Percentiles rank a stretch among this genome's conserved stretches.
Conservation (phyloP, 2,888 invertebrate species). For the Amphipyra berbera region DNA sequence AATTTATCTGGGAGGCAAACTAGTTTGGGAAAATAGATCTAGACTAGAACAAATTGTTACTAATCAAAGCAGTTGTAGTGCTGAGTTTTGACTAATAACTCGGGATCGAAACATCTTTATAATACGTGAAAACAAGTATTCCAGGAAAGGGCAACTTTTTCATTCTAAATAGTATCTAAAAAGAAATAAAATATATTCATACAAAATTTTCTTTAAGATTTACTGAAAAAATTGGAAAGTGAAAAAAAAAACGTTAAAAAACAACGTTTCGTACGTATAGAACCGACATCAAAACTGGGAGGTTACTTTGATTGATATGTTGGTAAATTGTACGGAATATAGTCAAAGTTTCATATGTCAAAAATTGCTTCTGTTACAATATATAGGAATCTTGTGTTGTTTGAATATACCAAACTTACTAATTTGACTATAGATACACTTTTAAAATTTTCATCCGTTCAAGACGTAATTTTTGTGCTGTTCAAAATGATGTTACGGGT, state of each 20-base stretch:
- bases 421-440: constrained; percentile 32
- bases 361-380: constrained; percentile 72
- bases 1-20: constrained; percentile 22
- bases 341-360: constrained; percentile 67
- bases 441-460: not conserved
- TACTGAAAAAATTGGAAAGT: not conserved
- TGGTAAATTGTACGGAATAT: constrained; percentile 70
- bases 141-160: not conserved
- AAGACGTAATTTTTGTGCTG: not conserved
- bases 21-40: constrained; percentile 18
- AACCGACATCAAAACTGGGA: constrained; percentile 56
- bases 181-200: not conserved
- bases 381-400: constrained; percentile 58
- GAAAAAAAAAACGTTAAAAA: not conserved
- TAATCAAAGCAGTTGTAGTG: constrained; percentile 18
- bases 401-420: constrained; percentile 44
- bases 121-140: constrained; percentile 9
- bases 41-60: constrained; percentile 22
- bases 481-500: not conserved
- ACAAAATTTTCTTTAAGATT: not conserved
- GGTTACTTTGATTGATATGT: constrained; percentile 80
- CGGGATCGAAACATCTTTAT: not conserved
- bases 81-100: not conserved
- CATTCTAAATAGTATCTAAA: not conserved
- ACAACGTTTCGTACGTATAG: constrained; percentile 12